phyloP scores from a whole-genome alignment of 2,797 vertebrate species.

The Harpagifer antarcticus region DNA sequence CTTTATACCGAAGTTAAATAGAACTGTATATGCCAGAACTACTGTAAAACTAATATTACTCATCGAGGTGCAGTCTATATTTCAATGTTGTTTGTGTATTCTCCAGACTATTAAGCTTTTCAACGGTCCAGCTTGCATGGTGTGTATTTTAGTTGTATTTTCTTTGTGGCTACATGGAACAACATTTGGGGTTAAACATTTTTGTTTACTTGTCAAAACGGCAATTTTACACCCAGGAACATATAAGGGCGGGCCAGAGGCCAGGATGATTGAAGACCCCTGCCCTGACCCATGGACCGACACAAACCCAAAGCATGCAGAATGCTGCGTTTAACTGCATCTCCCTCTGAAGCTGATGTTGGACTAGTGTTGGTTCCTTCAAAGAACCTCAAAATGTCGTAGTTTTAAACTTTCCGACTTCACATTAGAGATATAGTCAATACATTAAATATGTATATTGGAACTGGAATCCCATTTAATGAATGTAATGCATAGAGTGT shows the following conservation, averaged over 20 bases:
- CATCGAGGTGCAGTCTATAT: background rate
- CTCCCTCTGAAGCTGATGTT: background rate
- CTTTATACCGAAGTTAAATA: background rate
- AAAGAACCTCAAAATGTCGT: background rate
- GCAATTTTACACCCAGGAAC: background rate
- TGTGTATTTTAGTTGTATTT: background rate
- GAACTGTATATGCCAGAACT: background rate
- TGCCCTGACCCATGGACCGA: constrained; percentile 23
- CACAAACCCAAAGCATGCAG: background rate
- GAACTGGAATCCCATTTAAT: background rate
- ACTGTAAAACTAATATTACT: background rate
- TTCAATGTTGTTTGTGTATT: background rate
- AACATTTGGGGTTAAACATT: background rate
- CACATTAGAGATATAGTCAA: no score
- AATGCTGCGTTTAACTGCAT: background rate
- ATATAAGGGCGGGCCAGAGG: background rate
- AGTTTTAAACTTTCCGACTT: rapidly evolving
- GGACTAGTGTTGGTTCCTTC: constrained; percentile 11
- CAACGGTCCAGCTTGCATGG: rapidly evolving
- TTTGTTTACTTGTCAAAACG: background rate
- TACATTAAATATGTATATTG: background rate
- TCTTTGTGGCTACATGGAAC: background rate
- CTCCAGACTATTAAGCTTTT: background rate
- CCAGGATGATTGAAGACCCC: constrained; percentile 21
- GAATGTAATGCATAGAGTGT: background rate